A percentile compares a stretch with the other conserved stretches of the same genome.
Evolutionary conservation across 2,888 invertebrate genomes (phyloP).

Genomic region (Alloplasta piceator): DNA sequence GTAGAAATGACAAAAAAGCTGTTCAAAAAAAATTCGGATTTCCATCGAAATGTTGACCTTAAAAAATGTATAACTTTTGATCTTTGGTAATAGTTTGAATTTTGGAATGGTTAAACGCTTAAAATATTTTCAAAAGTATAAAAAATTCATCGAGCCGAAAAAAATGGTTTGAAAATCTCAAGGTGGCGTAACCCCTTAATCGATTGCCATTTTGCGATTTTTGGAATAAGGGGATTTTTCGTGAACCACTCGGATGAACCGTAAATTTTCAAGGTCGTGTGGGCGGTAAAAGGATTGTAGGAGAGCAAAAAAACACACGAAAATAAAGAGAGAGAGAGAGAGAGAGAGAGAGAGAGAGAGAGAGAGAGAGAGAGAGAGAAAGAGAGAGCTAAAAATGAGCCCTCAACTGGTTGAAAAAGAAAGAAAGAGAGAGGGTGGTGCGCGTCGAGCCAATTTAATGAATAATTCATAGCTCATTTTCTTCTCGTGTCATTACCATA

Average conservation of each 20-base stretch:
- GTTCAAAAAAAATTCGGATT: too few relatives aligned
- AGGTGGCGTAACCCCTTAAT: too few relatives aligned
- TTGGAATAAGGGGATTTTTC: too few relatives aligned
- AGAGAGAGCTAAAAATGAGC: constrained; percentile 29
- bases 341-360: not conserved
- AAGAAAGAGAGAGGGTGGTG: constrained; percentile 15
- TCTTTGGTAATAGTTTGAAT: too few relatives aligned
- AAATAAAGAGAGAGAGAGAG: not conserved
- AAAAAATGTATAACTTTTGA: too few relatives aligned
- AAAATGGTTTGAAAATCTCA: too few relatives aligned
- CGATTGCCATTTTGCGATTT: too few relatives aligned
- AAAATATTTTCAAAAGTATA: too few relatives aligned
- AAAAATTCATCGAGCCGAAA: too few relatives aligned
- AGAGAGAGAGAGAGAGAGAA: constrained; percentile 18
- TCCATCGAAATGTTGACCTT: too few relatives aligned
- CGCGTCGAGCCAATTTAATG: constrained; percentile 62
- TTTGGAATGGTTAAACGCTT: too few relatives aligned
- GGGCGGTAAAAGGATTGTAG: not conserved
- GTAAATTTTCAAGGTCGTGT: constrained; percentile 61
- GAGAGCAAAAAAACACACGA: not conserved
- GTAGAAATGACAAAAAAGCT: too few relatives aligned
- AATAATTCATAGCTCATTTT: constrained; percentile 66
- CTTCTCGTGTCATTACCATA: constrained; percentile 63
- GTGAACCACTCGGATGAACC: constrained; percentile 23
- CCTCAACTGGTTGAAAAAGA: constrained; percentile 29